Base-by-base conservation (phyloP, 2,888 invertebrate genomes). In the Nyleta sp. region DNA sequence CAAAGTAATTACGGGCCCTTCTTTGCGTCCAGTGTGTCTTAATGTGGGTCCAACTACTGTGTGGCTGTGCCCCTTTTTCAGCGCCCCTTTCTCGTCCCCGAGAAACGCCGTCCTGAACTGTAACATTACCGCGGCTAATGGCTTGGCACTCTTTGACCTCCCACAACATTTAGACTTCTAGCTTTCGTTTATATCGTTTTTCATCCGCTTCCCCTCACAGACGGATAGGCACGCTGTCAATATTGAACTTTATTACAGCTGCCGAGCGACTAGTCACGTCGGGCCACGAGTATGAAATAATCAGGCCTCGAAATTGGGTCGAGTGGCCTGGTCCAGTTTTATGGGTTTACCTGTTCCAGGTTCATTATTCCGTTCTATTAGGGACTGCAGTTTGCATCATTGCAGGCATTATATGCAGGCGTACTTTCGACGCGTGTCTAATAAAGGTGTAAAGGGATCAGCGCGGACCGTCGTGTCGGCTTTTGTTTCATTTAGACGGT, bases 1-100 rank as follows among this genome's bases (percentile, higher is more conserved):
- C 80, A 81, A 86, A 87, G 76, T 87, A 87, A 88, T 89, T 87
- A 86, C 84, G 8, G 35, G n/a, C 7, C 28, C 48, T 42, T 55
- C 44, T 53, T 53, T 77, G 18, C 24, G 42, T 15, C n/a, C 40
- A 52, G 42, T 55, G 57, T 55, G 38, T 65, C 60, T 60, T 75
- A 64, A 76, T 76, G 50, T 50, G 38, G 42, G 64, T 55, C 40
- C n/a, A n/a, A 67, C 67, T 74, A 74, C 74, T 33, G 59, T 65
- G 17, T 42, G 35, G 35, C 46, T 55, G 38, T 44, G 50, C 35
- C 53, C 44, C 31, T 44, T 33, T 57, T 7, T 33, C 53, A 13
- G 24, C n/a, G n/a, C 13, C 28, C 31, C 28, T 67, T 40, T 59
- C 38, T 52, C 46, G 1, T 24, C 31, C 17, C 35, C 28, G 20